A percentile compares a stretch with the other conserved stretches of the same genome.
Evolutionary conservation across 2,113 vertebrate species (phyloP).

Genomic region (Gopherus flavomarginatus): DNA sequence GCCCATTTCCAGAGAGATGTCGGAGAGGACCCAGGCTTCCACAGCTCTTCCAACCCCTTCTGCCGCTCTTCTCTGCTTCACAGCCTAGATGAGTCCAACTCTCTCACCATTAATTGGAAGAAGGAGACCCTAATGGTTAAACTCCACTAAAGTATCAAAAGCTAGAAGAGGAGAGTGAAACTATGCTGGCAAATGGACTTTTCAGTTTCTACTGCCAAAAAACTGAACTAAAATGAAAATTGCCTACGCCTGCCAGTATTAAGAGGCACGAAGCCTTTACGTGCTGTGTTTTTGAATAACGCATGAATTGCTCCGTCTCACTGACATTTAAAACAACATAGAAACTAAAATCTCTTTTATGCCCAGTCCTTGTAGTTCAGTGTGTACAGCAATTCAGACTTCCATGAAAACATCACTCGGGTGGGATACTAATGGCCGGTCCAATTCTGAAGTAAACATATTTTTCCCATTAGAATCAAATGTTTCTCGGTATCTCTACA

Average conservation of each 20-base stretch:
- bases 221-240: not conserved
- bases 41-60: too few species aligned
- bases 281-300: fast-evolving
- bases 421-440: not conserved
- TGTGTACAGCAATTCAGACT: not conserved
- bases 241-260: not conserved
- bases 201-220: not conserved
- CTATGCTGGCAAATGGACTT: not conserved
- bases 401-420: not conserved
- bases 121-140: fast-evolving
- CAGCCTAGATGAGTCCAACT: too few species aligned
- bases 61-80: not conserved
- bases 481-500: constrained; percentile 3
- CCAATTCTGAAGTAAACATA: not conserved
- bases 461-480: constrained; percentile 36
- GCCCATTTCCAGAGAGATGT: not conserved
- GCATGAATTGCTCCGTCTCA: not conserved
- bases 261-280: not conserved
- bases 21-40: too few species aligned
- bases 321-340: fast-evolving
- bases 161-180: fast-evolving
- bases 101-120: not conserved
- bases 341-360: not conserved
- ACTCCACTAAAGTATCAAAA: not conserved
- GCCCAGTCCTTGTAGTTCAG: not conserved